These are phyloP conservation scores for Hydractinia symbiolongicarpus DNA, from an alignment of 30 jellyfish, hydroid and myxozoan species.

Conservation along the genomic window DNA sequence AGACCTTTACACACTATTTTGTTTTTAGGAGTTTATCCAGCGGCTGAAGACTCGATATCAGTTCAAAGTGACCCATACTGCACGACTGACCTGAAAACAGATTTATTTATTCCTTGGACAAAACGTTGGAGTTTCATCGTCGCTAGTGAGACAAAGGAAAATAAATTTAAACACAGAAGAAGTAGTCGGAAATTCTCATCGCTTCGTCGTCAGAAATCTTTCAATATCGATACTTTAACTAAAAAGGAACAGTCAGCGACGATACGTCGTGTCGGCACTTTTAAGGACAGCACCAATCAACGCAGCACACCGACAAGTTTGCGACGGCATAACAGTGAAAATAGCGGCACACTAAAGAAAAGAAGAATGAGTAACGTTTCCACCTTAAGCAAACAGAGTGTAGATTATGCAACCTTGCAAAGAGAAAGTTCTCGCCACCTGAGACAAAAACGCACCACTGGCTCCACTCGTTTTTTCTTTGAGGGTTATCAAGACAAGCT, in stretches of 20 bases:
- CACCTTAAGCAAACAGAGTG: conserved; percentile 1
- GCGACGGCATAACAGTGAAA: conserved; percentile 14
- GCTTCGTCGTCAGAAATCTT: neutral
- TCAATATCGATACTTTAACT: neutral
- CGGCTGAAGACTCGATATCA: neutral
- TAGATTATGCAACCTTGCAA: neutral
- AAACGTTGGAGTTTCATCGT: conserved; percentile 26
- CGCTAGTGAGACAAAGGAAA: neutral
- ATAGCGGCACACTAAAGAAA: neutral
- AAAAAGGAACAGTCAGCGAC: conserved; percentile 1
- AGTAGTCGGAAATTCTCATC: conserved; percentile 8
- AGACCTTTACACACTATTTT: neutral
- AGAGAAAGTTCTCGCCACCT: neutral
- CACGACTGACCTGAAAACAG: neutral
- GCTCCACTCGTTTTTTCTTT: neutral
- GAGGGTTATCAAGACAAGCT: conserved; percentile 28
- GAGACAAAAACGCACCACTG: conserved; percentile 17
- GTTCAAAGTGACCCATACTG: conserved; percentile 9
- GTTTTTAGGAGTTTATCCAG: conserved; percentile 25
- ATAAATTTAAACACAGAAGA: conserved; percentile 17
- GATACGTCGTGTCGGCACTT: conserved; percentile 9
- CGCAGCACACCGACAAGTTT: conserved; percentile 3
- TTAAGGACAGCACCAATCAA: neutral
- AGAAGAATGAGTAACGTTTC: conserved; percentile 22
- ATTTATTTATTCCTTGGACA: conserved; percentile 25